phyloP scores from a whole-genome alignment of 30 jellyfish, hydroid and myxozoan species.

The Hydra vulgaris region DNA sequence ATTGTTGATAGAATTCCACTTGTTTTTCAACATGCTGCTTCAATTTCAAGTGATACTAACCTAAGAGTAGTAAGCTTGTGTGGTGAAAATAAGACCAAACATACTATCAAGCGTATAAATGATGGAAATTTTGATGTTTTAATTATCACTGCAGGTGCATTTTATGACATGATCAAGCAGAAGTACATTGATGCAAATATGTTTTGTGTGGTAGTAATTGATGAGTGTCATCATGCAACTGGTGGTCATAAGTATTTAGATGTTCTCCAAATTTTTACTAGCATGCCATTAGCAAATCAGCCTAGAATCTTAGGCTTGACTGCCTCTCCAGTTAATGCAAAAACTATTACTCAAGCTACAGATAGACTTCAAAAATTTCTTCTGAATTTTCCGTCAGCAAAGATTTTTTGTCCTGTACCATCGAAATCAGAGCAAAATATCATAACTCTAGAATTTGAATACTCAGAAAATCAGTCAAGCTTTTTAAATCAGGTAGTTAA shows the following conservation, averaged over 20 bases:
- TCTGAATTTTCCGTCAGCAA: slow-evolving; percentile 24
- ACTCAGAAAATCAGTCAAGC: neutral
- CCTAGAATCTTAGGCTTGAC: slow-evolving; percentile 72
- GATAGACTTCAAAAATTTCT: slow-evolving; percentile 35
- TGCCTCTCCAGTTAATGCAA: slow-evolving; percentile 57
- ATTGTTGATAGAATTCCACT: slow-evolving; percentile 67
- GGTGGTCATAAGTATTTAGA: slow-evolving; percentile 53
- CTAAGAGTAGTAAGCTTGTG: slow-evolving; percentile 49
- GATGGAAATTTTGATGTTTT: slow-evolving; percentile 60
- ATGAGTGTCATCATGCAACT: slow-evolving; percentile 71
- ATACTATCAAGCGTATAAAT: slow-evolving; percentile 32
- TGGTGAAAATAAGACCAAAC: slow-evolving; percentile 57
- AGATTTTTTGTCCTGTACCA: neutral
- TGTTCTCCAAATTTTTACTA: slow-evolving; percentile 18
- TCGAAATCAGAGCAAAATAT: neutral
- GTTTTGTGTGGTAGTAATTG: slow-evolving; percentile 51
- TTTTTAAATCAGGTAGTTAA: neutral
- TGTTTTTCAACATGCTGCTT: slow-evolving; percentile 64
- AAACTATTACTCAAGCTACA: slow-evolving; percentile 32
- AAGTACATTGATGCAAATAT: slow-evolving; percentile 11
- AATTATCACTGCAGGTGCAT: slow-evolving; percentile 71
- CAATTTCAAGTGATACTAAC: slow-evolving; percentile 44
- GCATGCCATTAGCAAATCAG: slow-evolving; percentile 12
- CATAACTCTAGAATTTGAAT: neutral
- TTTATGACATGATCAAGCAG: slow-evolving; percentile 46